Conservation (phyloP, 2,888 invertebrate species). For the Leucozona laternaria region DNA sequence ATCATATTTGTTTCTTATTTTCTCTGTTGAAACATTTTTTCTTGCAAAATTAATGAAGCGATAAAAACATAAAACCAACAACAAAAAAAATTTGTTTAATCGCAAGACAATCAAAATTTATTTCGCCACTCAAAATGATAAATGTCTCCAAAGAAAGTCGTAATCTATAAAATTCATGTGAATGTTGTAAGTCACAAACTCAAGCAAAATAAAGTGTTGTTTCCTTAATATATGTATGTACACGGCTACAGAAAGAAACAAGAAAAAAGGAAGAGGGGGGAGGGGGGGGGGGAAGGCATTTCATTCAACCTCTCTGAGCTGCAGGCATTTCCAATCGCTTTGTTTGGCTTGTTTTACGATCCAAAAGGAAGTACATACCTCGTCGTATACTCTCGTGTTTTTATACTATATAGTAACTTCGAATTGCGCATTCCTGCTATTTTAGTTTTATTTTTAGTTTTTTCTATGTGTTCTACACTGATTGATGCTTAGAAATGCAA, state of each 20-base stretch:
- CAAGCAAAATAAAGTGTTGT: conserved; percentile 40
- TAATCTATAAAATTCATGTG: conserved; percentile 45
- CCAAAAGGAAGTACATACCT: background rate
- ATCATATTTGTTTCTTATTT: too few relatives aligned
- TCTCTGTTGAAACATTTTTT: too few relatives aligned
- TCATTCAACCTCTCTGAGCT: background rate
- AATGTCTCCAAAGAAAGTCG: conserved; percentile 51
- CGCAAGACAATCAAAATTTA: conserved; percentile 50
- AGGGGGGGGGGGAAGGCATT: too few relatives aligned
- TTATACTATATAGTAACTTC: background rate
- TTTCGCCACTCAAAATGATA: conserved; percentile 51
- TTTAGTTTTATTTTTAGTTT: background rate
- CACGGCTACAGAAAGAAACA: background rate
- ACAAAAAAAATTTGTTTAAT: background rate
- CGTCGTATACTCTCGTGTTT: background rate
- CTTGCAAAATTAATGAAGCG: too few relatives aligned
- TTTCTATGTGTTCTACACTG: conserved; percentile 43
- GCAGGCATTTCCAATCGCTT: conserved; percentile 33
- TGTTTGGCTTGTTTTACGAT: conserved; percentile 32
- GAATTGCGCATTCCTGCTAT: conserved; percentile 16
- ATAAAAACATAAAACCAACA: too few relatives aligned
- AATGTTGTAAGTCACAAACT: conserved; percentile 34
- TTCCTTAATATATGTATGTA: conserved; percentile 24
- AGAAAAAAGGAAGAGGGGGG: background rate
- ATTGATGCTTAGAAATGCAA: conserved; percentile 72